Evolutionary conservation across 2,797 vertebrate genomes (phyloP), one percentile per base, ranked within the genome.

Genomic region (Chanos chanos): DNA sequence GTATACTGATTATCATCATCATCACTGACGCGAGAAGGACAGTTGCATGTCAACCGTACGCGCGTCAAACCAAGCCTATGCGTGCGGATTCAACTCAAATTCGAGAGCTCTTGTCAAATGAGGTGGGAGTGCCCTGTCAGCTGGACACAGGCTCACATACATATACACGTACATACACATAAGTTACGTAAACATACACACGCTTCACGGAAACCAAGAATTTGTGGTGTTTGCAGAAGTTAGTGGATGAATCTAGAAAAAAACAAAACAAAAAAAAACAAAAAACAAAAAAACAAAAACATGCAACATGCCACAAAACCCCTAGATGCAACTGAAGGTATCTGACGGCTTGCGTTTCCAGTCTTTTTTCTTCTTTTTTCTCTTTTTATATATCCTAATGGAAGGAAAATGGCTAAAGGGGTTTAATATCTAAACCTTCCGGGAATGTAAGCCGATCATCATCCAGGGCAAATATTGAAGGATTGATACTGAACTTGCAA

Each of bases 381-480:
- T 9, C 13, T 10, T 34, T 79, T 71, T 63, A 63, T 37, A 66
- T n/a, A n/a, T n/a, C n/a, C n/a, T 75, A 72, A 76, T 61, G 59
- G 24, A 68, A 59, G 22, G 41, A 33, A 68, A 67, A 64, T 18
- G 73, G 67, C 54, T 73, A 68, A 72, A 76, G 72, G 64, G 53
- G 71, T 61, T 64, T 72, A 25, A 72, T 73, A 66, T 57, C 50
- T 73, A 77, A 77, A 75, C 64, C 70, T 63, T 47, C 70, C 10
- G 21, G 28, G 44, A 44, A 49, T 39, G 15, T 83, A 74, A 74
- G 24, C 50, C 33, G 21, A 61, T 59, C 50, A 58, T 49, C 66
- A 44, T 45, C 37, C 61, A 59, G 64, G 47, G 40, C 22, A 5
- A 1, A 8, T 43, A 19, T 22, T 22, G 34, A 48, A 1, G 19